These are phyloP conservation scores for Propithecus deckenii DNA, from an alignment of 2,797 vertebrate genomes.

Conservation along the genomic window DNA sequence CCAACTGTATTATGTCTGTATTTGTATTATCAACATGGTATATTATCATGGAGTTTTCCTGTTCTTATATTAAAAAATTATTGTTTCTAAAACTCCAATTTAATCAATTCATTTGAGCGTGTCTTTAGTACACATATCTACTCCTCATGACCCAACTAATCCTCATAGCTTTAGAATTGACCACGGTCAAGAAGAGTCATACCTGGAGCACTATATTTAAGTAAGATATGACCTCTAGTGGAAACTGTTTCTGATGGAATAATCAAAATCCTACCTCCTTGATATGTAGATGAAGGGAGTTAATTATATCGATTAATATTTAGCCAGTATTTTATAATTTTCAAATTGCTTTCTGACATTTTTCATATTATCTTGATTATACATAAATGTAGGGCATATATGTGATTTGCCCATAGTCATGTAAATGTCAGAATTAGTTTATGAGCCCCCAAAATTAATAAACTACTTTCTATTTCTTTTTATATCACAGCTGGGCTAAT, in stretches of 20 bases:
- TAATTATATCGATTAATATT: not conserved
- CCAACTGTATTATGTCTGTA: not conserved
- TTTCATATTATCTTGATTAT: not conserved
- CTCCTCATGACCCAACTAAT: not conserved
- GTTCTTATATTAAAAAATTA: not conserved
- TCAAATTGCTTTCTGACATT: not conserved
- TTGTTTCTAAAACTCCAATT: not conserved
- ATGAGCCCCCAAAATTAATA: not conserved
- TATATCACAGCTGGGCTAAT: not conserved
- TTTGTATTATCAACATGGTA: not conserved
- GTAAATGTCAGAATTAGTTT: not conserved
- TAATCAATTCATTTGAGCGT: not conserved
- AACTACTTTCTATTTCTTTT: conserved; percentile 3
- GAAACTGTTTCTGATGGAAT: not conserved
- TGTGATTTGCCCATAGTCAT: not conserved
- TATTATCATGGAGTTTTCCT: not conserved
- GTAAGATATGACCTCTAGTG: not conserved
- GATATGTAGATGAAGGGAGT: not conserved
- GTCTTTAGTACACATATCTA: not conserved
- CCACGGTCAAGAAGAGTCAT: not conserved
- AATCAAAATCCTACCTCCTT: not conserved
- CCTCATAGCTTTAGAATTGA: not conserved
- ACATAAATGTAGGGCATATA: not conserved
- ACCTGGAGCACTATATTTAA: not conserved
- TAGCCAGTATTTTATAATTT: not conserved